Evolutionary conservation across 2,797 vertebrate genomes (phyloP).

Genomic region (Sylvilagus floridanus): DNA sequence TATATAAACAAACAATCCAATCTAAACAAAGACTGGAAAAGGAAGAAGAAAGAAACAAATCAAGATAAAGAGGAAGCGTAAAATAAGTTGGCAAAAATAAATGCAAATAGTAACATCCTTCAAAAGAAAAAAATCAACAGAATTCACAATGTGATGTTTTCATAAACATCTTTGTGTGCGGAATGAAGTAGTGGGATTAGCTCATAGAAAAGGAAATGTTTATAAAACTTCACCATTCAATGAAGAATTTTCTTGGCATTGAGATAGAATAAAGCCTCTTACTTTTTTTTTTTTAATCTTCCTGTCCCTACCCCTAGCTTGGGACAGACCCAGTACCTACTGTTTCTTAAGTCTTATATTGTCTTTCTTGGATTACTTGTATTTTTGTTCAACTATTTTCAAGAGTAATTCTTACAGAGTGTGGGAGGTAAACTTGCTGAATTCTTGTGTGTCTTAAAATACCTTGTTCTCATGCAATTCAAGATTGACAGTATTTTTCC

Average conservation of each 20-base stretch:
- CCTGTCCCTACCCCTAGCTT: neutral
- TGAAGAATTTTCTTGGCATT: constrained; percentile 36
- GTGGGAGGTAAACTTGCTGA: constrained; percentile 54
- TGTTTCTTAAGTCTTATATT: constrained; percentile 39
- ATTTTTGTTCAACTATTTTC: constrained; percentile 71
- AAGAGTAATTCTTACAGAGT: constrained; percentile 53
- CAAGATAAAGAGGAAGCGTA: constrained; percentile 43
- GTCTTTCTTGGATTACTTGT: constrained; percentile 63
- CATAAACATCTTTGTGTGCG: constrained; percentile 35
- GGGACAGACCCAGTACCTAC: constrained; percentile 24
- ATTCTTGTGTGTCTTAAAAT: constrained; percentile 64
- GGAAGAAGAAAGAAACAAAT: constrained; percentile 40
- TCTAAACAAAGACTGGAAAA: constrained; percentile 49
- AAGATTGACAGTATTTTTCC: constrained; percentile 56
- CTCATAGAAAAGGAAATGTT: constrained; percentile 54
- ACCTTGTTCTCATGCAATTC: constrained; percentile 55
- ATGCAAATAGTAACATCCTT: constrained; percentile 33
- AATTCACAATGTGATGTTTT: constrained; percentile 57
- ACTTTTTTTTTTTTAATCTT: constrained; percentile 50
- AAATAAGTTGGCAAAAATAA: constrained; percentile 54
- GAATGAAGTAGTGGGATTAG: constrained; percentile 21
- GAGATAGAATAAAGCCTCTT: constrained; percentile 22
- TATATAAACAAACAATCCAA: neutral
- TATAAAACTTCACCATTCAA: constrained; percentile 3
- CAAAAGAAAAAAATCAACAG: constrained; percentile 38